Base-by-base conservation (phyloP, 2,113 vertebrate genomes). In the Chaetodon auriga region DNA sequence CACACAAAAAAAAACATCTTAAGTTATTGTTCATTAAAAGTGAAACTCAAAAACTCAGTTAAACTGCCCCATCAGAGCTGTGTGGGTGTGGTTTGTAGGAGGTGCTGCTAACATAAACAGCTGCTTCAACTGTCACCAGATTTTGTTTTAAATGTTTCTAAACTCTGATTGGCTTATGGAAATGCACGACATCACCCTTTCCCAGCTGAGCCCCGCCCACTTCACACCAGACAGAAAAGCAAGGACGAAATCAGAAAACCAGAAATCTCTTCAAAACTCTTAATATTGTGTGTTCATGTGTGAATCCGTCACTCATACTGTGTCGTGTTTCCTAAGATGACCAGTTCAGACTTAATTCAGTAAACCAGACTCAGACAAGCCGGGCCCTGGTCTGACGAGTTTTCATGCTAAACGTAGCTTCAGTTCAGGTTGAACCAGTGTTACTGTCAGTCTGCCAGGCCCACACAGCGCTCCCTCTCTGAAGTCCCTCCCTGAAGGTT, bases 371-470 rank as follows among this genome's bases (percentile, higher is more conserved):
- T 15, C 64, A 66, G 63, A 46, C 63, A 16, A 45, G n/a, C 21
- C 36, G 41, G 35, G 2, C n/a, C 13, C 12, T 15, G 7, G 36
- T 46, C 10, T 6, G 45, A 3, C 53, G 1, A 0, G 35, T 64
- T 78, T 78, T 70, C 25, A 68, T 21, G 16, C 3, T 11, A 6
- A 14, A 0, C 61, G 71, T 61, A 35, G 21, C 57, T 43, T 43
- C 41, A 43, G 6, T 49, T 87, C 71, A 66, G 35, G 55, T 5
- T 58, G 16, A 76, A 72, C 76, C 68, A 49, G 62, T 38, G 1
- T 36, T 30, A 23, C 8, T 4, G 0, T 63, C 30, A 35, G 38
- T 65, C 5, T 66, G 36, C 11, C 66, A 5, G 25, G 18, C 12
- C n/a, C 23, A 48, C 18, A 25, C 14, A 18, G 25, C 48, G 15